These are phyloP conservation scores for Actenoides lindsayi DNA, from an alignment of 2,113 vertebrate species.

Conservation along the genomic window DNA sequence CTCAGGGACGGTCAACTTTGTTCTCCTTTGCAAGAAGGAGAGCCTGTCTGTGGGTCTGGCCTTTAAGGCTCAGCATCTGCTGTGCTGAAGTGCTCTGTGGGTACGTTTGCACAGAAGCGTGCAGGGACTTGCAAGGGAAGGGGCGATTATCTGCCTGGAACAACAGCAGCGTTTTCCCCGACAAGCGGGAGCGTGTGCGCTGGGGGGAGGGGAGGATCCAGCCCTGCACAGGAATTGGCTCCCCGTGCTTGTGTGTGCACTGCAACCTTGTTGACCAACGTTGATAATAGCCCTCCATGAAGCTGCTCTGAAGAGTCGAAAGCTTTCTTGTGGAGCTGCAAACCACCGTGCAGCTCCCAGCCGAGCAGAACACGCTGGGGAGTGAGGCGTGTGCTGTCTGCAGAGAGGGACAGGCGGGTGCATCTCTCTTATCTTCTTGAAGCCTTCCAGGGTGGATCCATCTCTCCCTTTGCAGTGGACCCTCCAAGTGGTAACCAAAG, in stretches of 20 bases:
- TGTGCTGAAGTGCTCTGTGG: not conserved
- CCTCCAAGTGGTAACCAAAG: not conserved
- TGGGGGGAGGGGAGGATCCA: slow-evolving; percentile 41
- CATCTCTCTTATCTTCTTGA: not conserved
- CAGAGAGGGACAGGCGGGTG: not conserved
- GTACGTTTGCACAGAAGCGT: not conserved
- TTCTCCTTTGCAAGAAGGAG: not conserved
- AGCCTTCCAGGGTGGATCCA: not conserved
- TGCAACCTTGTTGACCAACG: not conserved
- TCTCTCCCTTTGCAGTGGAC: not conserved
- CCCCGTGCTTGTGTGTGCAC: not conserved
- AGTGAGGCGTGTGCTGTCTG: not conserved
- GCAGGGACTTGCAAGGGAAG: slow-evolving; percentile 57
- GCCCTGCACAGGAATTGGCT: not conserved
- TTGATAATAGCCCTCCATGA: not conserved
- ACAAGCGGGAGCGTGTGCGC: not conserved
- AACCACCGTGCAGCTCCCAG: not conserved
- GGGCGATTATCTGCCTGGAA: slow-evolving; percentile 54
- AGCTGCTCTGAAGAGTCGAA: not conserved
- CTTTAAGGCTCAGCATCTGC: not conserved
- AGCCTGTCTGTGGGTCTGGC: not conserved
- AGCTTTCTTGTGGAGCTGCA: not conserved
- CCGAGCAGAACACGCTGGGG: rapidly evolving
- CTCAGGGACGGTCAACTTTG: not conserved
- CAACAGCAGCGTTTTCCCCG: slow-evolving; percentile 37